Conservation (phyloP, 2,113 vertebrate genomes). For the Corythoichthys intestinalis region DNA sequence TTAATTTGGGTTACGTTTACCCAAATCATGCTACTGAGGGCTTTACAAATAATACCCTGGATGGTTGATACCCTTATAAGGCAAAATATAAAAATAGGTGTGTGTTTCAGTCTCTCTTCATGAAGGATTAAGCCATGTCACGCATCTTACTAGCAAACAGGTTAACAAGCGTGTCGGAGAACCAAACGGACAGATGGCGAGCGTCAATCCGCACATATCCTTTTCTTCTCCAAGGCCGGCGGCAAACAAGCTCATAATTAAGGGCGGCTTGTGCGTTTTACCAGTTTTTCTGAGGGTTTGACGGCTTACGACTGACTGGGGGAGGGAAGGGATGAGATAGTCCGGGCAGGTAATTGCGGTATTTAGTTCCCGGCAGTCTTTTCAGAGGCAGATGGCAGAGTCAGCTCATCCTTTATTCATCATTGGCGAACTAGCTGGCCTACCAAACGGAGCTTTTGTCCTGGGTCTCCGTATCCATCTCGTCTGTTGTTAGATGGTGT, state of each 20-base stretch:
- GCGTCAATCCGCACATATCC: slow-evolving; percentile 2
- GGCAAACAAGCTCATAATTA: slow-evolving; percentile 12
- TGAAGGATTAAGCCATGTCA: neutral
- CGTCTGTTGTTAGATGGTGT: slow-evolving; percentile 35
- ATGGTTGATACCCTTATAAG: neutral
- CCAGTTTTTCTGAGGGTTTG: neutral
- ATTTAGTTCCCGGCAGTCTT: slow-evolving; percentile 43
- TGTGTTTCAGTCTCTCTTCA: neutral
- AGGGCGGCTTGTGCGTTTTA: neutral
- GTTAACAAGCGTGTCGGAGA: neutral
- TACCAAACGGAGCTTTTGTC: slow-evolving; percentile 46
- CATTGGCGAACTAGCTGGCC: slow-evolving; percentile 9
- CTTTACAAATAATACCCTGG: neutral
- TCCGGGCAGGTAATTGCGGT: slow-evolving; percentile 24
- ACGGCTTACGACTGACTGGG: neutral
- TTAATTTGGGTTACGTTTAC: neutral
- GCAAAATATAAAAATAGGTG: neutral
- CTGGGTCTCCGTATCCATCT: slow-evolving; percentile 43
- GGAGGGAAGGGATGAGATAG: slow-evolving; percentile 3
- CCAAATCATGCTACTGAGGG: neutral
- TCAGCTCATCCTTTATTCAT: slow-evolving; percentile 55
- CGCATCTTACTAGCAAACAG: slow-evolving; percentile 10
- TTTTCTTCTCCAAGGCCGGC: slow-evolving; percentile 9
- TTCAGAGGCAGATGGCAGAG: slow-evolving; percentile 45
- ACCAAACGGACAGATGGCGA: slow-evolving; percentile 1